Evolutionary conservation across 2,113 vertebrate species (phyloP).

Genomic region (Thomomys bottae): DNA sequence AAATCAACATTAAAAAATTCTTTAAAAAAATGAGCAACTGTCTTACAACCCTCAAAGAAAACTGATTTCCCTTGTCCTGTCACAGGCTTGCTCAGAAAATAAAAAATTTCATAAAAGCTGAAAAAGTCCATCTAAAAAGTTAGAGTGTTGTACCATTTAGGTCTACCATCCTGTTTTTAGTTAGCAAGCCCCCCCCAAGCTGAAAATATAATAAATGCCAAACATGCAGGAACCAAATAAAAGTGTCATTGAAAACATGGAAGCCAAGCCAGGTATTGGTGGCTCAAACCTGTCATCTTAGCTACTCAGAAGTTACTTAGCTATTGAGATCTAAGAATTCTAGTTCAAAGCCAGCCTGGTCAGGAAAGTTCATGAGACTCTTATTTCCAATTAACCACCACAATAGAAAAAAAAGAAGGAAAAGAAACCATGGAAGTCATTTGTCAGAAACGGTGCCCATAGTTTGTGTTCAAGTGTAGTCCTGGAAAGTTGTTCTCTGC

Average conservation of each 20-base stretch:
- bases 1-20: too few species aligned
- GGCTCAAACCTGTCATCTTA: too few species aligned
- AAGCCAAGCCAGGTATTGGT: too few species aligned
- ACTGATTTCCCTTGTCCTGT: not conserved
- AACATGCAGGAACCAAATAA: not conserved
- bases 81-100: conserved; percentile 29
- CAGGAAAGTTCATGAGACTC: too few species aligned
- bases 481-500: not conserved
- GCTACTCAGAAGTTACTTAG: too few species aligned
- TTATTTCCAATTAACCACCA: too few species aligned
- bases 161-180: not conserved
- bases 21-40: not conserved
- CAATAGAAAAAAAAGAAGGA: too few species aligned
- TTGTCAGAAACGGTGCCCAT: not conserved
- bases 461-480: not conserved
- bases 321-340: too few species aligned
- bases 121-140: conserved; percentile 23
- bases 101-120: conserved; percentile 15
- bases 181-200: not conserved
- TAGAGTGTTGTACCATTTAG: not conserved
- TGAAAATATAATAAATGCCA: conserved; percentile 41
- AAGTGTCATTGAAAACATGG: not conserved
- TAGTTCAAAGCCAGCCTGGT: too few species aligned
- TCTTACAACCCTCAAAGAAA: too few species aligned
- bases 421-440: not conserved